phyloP scores from a whole-genome alignment of 2,797 vertebrate species.

The Telmatherina bonti region DNA sequence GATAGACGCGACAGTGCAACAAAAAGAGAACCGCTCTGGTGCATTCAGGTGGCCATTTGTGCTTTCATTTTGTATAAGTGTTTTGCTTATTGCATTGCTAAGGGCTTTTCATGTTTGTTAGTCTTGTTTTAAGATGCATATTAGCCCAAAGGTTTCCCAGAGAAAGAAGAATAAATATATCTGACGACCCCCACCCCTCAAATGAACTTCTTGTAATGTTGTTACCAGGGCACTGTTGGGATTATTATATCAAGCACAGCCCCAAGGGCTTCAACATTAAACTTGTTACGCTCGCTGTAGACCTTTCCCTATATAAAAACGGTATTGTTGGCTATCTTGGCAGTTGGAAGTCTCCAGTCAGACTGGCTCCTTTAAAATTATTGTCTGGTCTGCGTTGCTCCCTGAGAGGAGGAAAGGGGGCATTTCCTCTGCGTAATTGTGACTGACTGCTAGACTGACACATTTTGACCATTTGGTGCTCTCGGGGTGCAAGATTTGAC shows the following conservation, averaged over 20 bases:
- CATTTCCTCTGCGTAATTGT: constrained; percentile 25
- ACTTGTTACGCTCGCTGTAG: constrained; percentile 30
- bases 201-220: constrained; percentile 66
- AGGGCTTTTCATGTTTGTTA: constrained; percentile 3
- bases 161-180: constrained; percentile 8
- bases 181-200: constrained; percentile 36
- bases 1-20: constrained; percentile 23
- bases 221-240: constrained; percentile 50
- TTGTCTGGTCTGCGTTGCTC: constrained; percentile 33
- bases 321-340: constrained; percentile 36
- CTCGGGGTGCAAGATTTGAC: constrained; percentile 50
- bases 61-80: not conserved
- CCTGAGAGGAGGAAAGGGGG: not conserved
- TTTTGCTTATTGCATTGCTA: constrained; percentile 2
- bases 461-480: constrained; percentile 73
- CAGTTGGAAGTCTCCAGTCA: constrained; percentile 54
- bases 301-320: constrained; percentile 33
- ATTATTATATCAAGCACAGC: constrained; percentile 54
- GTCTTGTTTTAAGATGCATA: constrained; percentile 33
- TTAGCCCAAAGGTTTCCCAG: constrained; percentile 14
- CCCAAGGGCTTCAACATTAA: constrained; percentile 30
- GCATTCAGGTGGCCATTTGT: constrained; percentile 21
- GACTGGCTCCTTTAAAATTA: constrained; percentile 49
- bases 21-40: constrained; percentile 24
- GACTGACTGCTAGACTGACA: constrained; percentile 48